These are phyloP conservation scores for Nilaparvata lugens DNA, from an alignment of 1,140 invertebrate species.

Conservation along the genomic window DNA sequence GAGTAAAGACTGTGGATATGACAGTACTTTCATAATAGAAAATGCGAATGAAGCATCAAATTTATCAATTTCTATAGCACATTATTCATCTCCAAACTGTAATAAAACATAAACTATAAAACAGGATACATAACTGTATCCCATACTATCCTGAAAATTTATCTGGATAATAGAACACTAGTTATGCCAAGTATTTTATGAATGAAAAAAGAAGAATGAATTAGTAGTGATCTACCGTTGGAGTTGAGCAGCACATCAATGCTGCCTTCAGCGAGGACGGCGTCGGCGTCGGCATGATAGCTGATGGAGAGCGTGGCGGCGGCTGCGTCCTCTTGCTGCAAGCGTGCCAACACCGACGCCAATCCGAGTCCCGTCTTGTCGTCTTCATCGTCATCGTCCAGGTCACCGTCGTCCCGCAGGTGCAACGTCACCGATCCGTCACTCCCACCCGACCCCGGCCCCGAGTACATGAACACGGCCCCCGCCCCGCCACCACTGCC, in stretches of 20 bases:
- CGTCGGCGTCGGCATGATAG: conserved; percentile 34
- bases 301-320: conserved; percentile 40
- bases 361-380: conserved; percentile 30
- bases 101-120: no score
- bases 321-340: conserved; percentile 37
- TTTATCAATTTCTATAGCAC: no score
- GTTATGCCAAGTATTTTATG: no score
- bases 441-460: conserved; percentile 33
- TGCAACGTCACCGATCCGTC: conserved; percentile 40
- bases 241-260: conserved; percentile 33
- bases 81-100: no score
- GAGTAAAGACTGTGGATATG: no score
- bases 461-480: conserved; percentile 43
- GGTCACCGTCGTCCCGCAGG: conserved; percentile 42
- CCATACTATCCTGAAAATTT: no score
- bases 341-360: conserved; percentile 35
- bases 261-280: conserved; percentile 36
- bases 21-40: no score
- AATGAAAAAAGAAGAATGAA: no score
- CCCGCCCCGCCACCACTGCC: not conserved
- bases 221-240: conserved; percentile 19
- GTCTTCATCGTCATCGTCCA: conserved; percentile 17
- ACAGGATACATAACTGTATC: no score
- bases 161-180: no score
- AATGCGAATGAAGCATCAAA: no score